These are phyloP conservation scores for Pentamera pediparva DNA, from an alignment of 53 echinoderm and acorn worm species.

Conservation along the genomic window DNA sequence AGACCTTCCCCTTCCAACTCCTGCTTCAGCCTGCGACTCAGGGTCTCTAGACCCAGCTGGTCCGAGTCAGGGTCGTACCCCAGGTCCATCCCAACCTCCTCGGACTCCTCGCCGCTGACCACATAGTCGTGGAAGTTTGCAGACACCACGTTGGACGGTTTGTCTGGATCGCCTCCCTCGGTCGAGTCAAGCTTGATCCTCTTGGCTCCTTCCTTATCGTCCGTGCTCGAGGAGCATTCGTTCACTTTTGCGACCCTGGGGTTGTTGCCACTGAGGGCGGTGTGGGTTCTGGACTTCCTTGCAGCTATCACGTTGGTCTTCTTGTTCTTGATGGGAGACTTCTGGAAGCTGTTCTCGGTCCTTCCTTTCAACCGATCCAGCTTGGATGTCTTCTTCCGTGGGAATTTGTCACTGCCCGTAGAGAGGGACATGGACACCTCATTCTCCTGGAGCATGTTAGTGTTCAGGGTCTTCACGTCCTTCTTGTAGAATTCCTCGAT, in stretches of 20 bases:
- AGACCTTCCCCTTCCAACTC: conserved; percentile 38
- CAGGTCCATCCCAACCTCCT: conserved; percentile 45
- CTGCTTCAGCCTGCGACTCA: conserved; percentile 55
- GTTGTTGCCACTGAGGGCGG: background rate
- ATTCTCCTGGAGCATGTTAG: conserved; percentile 89
- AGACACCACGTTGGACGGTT: conserved; percentile 69
- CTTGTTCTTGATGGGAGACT: conserved; percentile 58
- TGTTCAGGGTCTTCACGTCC: conserved; percentile 93
- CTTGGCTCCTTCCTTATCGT: conserved; percentile 70
- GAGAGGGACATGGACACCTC: conserved; percentile 29
- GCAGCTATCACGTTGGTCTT: conserved; percentile 83
- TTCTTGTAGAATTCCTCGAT: conserved; percentile 97
- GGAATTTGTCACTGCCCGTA: conserved; percentile 80
- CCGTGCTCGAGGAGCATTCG: conserved; percentile 24
- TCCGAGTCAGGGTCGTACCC: conserved; percentile 42
- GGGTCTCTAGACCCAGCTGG: conserved; percentile 42
- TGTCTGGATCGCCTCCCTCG: conserved; percentile 44
- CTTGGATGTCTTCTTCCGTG: conserved; percentile 58
- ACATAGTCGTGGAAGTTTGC: conserved; percentile 79
- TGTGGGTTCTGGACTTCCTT: conserved; percentile 58
- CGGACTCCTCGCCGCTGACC: conserved; percentile 37
- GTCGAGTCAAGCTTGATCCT: conserved; percentile 92
- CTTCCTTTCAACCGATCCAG: conserved; percentile 41
- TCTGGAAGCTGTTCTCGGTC: conserved; percentile 63
- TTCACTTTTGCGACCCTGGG: conserved; percentile 3